phyloP scores from a whole-genome alignment of 2,888 invertebrate genomes.

The Platycnemis pennipes region DNA sequence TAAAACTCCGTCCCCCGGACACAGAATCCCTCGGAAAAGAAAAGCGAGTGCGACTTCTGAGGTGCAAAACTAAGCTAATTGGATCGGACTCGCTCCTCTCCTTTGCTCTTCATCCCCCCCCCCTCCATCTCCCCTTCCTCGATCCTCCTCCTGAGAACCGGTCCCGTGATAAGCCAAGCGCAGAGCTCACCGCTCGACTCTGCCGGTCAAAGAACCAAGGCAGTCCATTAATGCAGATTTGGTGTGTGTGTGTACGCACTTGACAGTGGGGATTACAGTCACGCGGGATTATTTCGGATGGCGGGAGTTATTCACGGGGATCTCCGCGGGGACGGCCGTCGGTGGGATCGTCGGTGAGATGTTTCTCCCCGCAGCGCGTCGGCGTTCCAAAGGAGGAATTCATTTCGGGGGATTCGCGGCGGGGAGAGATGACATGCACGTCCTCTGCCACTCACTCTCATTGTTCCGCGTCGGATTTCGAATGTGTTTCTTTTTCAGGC shows the following conservation, averaged over 20 bases:
- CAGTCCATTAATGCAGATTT: conserved; percentile 39
- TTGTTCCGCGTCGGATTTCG: background rate
- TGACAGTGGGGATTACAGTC: conserved; percentile 29
- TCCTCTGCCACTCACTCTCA: background rate
- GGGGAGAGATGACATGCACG: background rate
- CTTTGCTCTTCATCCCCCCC: background rate
- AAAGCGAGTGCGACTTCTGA: background rate
- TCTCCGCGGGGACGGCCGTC: background rate
- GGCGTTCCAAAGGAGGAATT: background rate
- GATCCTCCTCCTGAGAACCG: background rate
- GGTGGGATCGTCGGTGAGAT: background rate
- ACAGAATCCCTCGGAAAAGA: background rate
- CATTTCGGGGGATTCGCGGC: background rate
- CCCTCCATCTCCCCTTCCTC: background rate
- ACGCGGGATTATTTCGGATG: conserved; percentile 21
- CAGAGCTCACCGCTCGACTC: background rate
- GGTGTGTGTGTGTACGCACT: conserved; percentile 32
- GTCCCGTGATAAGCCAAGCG: conserved; percentile 8
- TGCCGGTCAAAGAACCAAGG: background rate
- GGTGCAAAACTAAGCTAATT: conserved; percentile 35
- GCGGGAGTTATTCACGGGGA: conserved; percentile 19
- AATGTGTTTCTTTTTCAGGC: background rate
- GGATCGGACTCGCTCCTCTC: background rate
- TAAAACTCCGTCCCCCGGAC: background rate
- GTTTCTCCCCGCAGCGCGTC: background rate